Evolutionary conservation across 1,140 invertebrate species (phyloP), one percentile per base, ranked within the genome.

Genomic region (Nephotettix cincticeps): DNA sequence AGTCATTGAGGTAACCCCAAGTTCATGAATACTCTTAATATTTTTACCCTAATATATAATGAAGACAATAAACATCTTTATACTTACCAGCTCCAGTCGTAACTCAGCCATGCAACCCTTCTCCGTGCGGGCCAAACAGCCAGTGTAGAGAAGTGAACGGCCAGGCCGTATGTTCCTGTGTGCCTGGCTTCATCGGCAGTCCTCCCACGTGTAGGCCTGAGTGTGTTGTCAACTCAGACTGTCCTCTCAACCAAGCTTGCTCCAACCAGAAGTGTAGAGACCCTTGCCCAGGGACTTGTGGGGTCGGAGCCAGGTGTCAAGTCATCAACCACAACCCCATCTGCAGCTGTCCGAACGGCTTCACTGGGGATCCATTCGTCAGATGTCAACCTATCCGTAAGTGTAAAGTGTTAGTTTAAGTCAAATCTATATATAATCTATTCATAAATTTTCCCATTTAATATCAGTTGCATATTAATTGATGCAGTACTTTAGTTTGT

Each of bases 41-140:
- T n/a, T n/a, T n/a, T n/a, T n/a, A n/a, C n/a, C n/a, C n/a, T n/a
- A n/a, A n/a, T n/a, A n/a, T n/a, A n/a, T n/a, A n/a, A n/a, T n/a
- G n/a, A n/a, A n/a, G n/a, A n/a, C n/a, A n/a, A n/a, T n/a, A n/a
- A n/a, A n/a, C n/a, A n/a, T n/a, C n/a, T n/a, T n/a, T n/a, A n/a
- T n/a, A n/a, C n/a, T n/a, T n/a, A n/a, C 14, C 30, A 69, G 67
- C 67, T 69, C 67, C 67, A 4, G 23, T 56, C 29, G 21, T 54
- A 11, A 75, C 78, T 45, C 82, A 90, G 74, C 88, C 86, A 19
- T 93, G 91, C 74, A 81, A 85, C 75, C 89, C 89, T 68, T 88
- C 87, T 19, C 90, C 90, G 28, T 92, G 90, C 77, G 90, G 90
- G 68, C 82, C 87, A 11, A 90, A 91, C 78, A 87, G 89, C 73